Base-by-base conservation (phyloP, 2,888 invertebrate species). In the Ormyrus nitidulus region DNA sequence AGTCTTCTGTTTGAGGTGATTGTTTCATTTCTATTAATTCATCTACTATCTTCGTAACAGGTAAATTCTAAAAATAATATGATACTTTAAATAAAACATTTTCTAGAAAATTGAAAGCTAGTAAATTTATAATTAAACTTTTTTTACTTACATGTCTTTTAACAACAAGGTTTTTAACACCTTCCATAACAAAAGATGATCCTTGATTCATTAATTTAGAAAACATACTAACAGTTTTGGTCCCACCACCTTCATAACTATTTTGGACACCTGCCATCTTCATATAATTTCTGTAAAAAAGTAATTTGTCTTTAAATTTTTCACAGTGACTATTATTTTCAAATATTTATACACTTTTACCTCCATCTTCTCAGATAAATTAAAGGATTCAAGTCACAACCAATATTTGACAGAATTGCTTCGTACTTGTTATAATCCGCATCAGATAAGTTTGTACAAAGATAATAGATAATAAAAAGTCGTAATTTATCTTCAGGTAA, bases 151-250 rank as follows among this genome's bases (percentile, higher is more conserved):
- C 97, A 92, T 99, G 99, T 92, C 97, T 95, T 91, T 99, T 99
- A 8, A 99, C 97, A 19, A 99, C 99, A 86, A 99, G 94, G 92
- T 99, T 99, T 91, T 99, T 98, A 0, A 99, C 99, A 56, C 99
- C 99, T 91, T 99, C 99, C 99, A 99, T 99, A 0, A 99, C 98
- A 90, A 99, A 99, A 54, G 97, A 97, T 0, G 99, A 99, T 44
- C 99, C 98, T 89, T 99, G 98, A 8, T 96, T 96, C 86, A 99
- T 96, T 76, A 99, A 93, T 91, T 99, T 99, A 8, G 98, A 98
- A 91, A 99, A 99, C 99, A 99, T 99, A 82, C 96, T 97, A 0
- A 98, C 97, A 0, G 99, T 99, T 91, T 97, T 98, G 0, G 98
- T 98, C 48, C 98, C 98, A 53, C 96, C 96, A 46, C 96, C 96